These are phyloP conservation scores for Tetropium fuscum DNA, from an alignment of 2,888 invertebrate species.

Conservation along the genomic window DNA sequence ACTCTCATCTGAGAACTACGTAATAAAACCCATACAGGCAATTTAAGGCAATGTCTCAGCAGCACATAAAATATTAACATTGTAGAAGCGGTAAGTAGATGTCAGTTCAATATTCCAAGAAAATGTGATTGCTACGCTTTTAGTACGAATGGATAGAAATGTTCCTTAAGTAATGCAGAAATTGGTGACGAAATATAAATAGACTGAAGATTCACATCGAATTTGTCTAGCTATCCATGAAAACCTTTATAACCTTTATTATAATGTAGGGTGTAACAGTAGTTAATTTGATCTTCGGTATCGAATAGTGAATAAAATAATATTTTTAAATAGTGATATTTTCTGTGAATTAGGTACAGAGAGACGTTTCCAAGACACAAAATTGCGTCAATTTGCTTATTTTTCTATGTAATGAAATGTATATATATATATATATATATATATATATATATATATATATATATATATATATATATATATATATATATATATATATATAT, in stretches of 20 bases:
- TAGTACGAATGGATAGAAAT: slow-evolving; percentile 61
- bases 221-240: no score
- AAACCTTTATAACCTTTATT: no score
- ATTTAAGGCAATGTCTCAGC: background rate
- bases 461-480: background rate
- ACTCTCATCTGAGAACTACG: no score
- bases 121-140: slow-evolving; percentile 58
- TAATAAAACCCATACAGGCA: background rate
- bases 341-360: no score
- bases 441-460: slow-evolving; percentile 51
- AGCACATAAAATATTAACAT: slow-evolving; percentile 23
- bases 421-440: slow-evolving; percentile 41
- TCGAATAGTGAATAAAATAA: no score
- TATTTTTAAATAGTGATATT: no score
- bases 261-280: no score
- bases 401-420: background rate
- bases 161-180: background rate
- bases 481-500: background rate
- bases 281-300: no score
- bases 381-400: slow-evolving; percentile 46
- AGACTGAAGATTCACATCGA: no score
- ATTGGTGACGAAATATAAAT: slow-evolving; percentile 1
- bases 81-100: slow-evolving; percentile 24
- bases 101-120: slow-evolving; percentile 38
- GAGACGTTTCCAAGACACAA: no score